Evolutionary conservation across 1,140 invertebrate species (phyloP).

Genomic region (Periplaneta americana): DNA sequence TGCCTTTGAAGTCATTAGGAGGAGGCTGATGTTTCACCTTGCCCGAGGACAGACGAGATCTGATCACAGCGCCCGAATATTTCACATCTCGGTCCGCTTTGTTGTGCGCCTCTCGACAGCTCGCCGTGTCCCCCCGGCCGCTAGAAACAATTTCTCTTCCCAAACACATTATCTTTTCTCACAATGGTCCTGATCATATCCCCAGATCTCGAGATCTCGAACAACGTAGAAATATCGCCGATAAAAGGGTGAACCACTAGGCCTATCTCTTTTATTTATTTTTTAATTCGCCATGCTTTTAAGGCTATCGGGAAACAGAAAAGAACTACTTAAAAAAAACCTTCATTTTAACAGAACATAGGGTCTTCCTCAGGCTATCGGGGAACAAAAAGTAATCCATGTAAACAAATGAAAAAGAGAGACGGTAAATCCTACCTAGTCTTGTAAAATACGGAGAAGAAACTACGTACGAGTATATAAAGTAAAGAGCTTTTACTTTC

Average conservation of each 20-base stretch:
- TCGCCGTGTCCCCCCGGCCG: neutral
- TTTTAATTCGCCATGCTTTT: neutral
- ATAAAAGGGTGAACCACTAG: neutral
- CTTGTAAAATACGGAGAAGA: no score
- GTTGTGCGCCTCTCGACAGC: neutral
- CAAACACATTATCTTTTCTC: neutral
- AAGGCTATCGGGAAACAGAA: neutral
- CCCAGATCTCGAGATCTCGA: neutral
- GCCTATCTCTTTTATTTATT: no score
- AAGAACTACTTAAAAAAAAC: no score
- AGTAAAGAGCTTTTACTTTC: no score
- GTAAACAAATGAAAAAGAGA: no score
- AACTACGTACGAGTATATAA: no score
- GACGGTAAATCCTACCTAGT: no score
- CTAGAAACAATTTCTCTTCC: neutral
- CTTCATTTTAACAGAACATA: no score
- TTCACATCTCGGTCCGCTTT: neutral
- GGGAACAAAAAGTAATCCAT: no score
- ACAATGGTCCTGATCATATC: neutral
- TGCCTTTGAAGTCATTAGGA: neutral
- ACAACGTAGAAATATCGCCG: neutral
- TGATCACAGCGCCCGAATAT: neutral
- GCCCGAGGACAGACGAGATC: neutral
- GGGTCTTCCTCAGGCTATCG: no score
- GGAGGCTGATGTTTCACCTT: neutral